These are phyloP conservation scores for Drosophila nigritarsus DNA, from an alignment of 2,888 invertebrate species.

Conservation along the genomic window DNA sequence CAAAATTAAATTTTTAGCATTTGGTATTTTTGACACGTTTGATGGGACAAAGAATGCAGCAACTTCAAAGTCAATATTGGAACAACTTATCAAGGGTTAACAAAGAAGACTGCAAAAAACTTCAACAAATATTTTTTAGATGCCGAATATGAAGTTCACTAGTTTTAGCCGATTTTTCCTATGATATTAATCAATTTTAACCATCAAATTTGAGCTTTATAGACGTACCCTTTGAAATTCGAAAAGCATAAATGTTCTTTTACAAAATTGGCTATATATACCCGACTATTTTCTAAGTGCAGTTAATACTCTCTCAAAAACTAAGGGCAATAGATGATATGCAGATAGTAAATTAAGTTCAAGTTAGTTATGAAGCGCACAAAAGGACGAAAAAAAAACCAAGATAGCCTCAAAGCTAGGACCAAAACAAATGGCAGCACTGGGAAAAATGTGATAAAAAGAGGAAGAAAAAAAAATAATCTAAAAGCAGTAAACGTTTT, in stretches of 20 bases:
- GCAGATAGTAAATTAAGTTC: constrained; percentile 72
- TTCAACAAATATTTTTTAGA: not conserved
- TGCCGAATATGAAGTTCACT: not conserved
- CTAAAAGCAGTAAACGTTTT: constrained; percentile 32
- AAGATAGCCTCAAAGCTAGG: constrained; percentile 31
- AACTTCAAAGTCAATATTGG: constrained; percentile 38
- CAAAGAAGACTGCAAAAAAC: constrained; percentile 8
- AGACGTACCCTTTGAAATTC: not conserved
- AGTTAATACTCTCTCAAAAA: not conserved
- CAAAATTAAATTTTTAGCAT: constrained; percentile 48
- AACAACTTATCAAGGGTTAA: constrained; percentile 29
- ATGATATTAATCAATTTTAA: fast-evolving
- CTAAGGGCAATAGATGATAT: constrained; percentile 39
- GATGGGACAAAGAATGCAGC: constrained; percentile 8
- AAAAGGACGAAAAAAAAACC: constrained; percentile 46
- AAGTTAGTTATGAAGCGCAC: constrained; percentile 74
- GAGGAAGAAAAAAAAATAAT: constrained; percentile 1
- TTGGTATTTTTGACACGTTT: constrained; percentile 54
- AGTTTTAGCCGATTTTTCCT: not conserved
- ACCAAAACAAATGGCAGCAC: constrained; percentile 18
- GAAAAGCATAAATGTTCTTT: not conserved
- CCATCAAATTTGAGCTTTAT: not conserved
- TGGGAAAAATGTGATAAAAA: constrained; percentile 19
- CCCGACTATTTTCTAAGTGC: not conserved
- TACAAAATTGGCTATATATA: not conserved